These are phyloP conservation scores for Alsophila aescularia DNA, from an alignment of 2,888 invertebrate genomes.

Conservation along the genomic window DNA sequence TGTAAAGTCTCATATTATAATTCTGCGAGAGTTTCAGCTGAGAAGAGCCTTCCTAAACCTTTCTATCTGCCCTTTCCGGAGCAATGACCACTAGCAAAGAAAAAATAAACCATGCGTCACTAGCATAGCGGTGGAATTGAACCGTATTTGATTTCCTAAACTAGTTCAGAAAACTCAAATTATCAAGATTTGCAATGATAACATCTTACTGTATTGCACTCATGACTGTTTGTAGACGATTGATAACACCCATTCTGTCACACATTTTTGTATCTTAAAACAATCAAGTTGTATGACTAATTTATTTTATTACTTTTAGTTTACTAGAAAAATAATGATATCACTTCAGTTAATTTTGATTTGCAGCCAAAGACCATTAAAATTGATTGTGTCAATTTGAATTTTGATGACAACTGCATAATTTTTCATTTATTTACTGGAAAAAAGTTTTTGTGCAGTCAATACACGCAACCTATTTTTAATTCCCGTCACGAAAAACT, in stretches of 20 bases:
- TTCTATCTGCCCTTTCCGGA: too few species aligned
- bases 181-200: background rate
- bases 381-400: constrained; percentile 15
- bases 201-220: constrained; percentile 65
- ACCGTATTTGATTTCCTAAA: too few species aligned
- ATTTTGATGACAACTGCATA: background rate
- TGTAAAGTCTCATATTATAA: too few species aligned
- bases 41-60: too few species aligned
- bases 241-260: constrained; percentile 68
- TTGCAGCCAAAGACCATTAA: constrained; percentile 12
- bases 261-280: constrained; percentile 62
- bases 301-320: background rate
- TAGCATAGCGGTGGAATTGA: too few species aligned
- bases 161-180: too few species aligned
- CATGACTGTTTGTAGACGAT: constrained; percentile 68
- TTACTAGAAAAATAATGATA: background rate
- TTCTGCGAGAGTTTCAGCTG: too few species aligned
- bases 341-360: constrained; percentile 19
- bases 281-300: background rate
- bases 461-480: background rate
- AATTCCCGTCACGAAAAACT: too few species aligned
- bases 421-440: background rate
- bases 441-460: too few species aligned
- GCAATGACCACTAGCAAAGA: too few species aligned
- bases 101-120: too few species aligned